A percentile compares a stretch with the other conserved stretches of the same genome.
Evolutionary conservation across 2,113 vertebrate species (phyloP).

Genomic region (Hepsetus odoe): DNA sequence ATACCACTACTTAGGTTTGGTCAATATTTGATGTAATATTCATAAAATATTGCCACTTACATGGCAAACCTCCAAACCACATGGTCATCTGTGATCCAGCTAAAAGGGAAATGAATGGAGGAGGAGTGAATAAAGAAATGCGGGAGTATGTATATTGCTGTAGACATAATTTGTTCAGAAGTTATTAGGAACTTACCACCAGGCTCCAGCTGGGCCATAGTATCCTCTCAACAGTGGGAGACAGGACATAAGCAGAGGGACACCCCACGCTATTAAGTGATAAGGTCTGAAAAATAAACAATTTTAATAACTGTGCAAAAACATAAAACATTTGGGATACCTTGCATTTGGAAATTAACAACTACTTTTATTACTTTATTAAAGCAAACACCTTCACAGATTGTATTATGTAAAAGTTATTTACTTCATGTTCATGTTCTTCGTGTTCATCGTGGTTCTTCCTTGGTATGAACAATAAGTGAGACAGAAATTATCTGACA

Average conservation of each 20-base stretch:
- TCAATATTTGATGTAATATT: not conserved
- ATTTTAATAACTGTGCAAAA: not conserved
- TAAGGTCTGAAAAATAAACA: slow-evolving; percentile 74
- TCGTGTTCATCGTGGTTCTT: too few species aligned
- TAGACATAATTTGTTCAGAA: not conserved
- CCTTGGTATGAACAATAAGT: too few species aligned
- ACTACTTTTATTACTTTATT: too few species aligned
- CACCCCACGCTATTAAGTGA: slow-evolving; percentile 80
- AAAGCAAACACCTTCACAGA: too few species aligned
- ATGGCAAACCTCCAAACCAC: slow-evolving; percentile 86
- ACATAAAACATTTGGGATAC: too few species aligned
- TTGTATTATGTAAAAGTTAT: too few species aligned
- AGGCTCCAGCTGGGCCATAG: slow-evolving; percentile 77
- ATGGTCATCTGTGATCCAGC: slow-evolving; percentile 83
- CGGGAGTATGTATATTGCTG: not conserved
- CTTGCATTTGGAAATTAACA: too few species aligned
- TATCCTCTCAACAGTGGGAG: slow-evolving; percentile 73
- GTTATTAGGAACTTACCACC: slow-evolving; percentile 66
- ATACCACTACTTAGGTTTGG: too few species aligned
- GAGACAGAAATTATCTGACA: too few species aligned
- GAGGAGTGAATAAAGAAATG: not conserved
- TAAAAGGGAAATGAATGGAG: slow-evolving; percentile 55
- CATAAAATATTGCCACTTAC: slow-evolving; percentile 79
- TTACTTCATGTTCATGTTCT: too few species aligned
- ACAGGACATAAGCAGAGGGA: slow-evolving; percentile 72